A percentile compares a stretch with the other conserved stretches of the same genome.
phyloP scores from a whole-genome alignment of 2,888 invertebrate species.

The Alviniconcha strummeri region DNA sequence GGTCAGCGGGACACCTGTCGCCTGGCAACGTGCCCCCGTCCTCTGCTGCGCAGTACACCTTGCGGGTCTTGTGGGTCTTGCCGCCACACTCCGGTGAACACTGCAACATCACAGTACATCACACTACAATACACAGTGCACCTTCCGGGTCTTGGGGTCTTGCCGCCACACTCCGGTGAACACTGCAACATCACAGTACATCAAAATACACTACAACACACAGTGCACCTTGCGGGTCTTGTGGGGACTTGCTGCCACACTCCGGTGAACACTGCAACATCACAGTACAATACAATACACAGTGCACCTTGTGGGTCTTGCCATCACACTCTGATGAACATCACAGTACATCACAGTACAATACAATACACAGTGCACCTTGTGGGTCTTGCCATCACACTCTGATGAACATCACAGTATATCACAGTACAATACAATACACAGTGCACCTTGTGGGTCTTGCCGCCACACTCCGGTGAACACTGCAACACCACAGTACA shows the following conservation, averaged over 20 bases:
- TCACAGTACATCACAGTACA: slow-evolving; percentile 70
- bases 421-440: slow-evolving; percentile 44
- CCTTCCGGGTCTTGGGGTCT: slow-evolving; percentile 46
- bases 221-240: slow-evolving; percentile 47
- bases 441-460: slow-evolving; percentile 51
- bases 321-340: slow-evolving; percentile 62
- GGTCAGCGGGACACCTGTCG: slow-evolving; percentile 42
- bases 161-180: slow-evolving; percentile 58
- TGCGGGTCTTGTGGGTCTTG: slow-evolving; percentile 54
- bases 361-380: slow-evolving; percentile 34
- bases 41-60: slow-evolving; percentile 53
- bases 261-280: slow-evolving; percentile 72
- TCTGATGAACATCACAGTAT: neutral
- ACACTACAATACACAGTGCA: slow-evolving; percentile 27
- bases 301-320: slow-evolving; percentile 48
- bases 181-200: slow-evolving; percentile 71
- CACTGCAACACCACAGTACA: slow-evolving; percentile 71
- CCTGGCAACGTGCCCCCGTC: slow-evolving; percentile 38
- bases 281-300: neutral
- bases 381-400: slow-evolving; percentile 39
- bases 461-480: slow-evolving; percentile 58
- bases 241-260: slow-evolving; percentile 59
- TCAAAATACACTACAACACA: too few relatives aligned
- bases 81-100: slow-evolving; percentile 62
- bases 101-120: slow-evolving; percentile 68